Conservation (phyloP, 1,140 invertebrate genomes). For the Bombus huntii region DNA sequence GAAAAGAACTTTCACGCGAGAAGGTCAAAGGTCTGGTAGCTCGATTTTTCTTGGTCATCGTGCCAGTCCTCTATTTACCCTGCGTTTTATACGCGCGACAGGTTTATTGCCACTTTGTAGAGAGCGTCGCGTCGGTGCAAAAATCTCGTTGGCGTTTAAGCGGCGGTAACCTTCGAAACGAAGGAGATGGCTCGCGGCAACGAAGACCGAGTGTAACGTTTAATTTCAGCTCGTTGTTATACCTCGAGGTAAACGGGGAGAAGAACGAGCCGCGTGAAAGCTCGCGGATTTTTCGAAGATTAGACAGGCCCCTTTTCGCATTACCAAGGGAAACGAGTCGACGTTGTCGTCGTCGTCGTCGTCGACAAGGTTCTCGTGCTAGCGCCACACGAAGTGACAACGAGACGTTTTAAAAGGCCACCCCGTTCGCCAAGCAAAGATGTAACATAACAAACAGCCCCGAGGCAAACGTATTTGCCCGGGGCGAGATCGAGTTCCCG, state of each 20-base stretch:
- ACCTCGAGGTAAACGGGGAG: background rate
- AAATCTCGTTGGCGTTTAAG: background rate
- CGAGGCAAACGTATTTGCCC: constrained; percentile 66
- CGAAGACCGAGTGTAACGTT: constrained; percentile 14
- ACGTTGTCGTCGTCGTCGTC: background rate
- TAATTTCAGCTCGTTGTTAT: constrained; percentile 10
- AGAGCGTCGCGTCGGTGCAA: background rate
- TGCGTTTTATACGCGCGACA: background rate
- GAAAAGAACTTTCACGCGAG: background rate
- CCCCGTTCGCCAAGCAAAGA: constrained; percentile 64
- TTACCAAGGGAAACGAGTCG: constrained; percentile 18
- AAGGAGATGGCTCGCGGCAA: background rate
- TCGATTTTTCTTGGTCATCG: constrained; percentile 7
- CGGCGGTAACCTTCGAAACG: background rate
- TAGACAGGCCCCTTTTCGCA: constrained; percentile 30
- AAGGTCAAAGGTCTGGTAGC: background rate
- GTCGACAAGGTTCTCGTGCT: background rate
- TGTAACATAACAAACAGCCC: constrained; percentile 70
- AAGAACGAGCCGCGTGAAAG: constrained; percentile 2
- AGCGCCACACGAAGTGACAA: constrained; percentile 51
- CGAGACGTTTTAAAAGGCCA: constrained; percentile 69
- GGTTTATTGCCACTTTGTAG: constrained; percentile 19
- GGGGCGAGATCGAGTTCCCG: constrained; percentile 73
- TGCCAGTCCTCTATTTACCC: background rate
- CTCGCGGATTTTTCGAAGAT: constrained; percentile 41